These are phyloP conservation scores for Drosophila neoperkinsi DNA, from an alignment of 2,888 invertebrate species.

Conservation along the genomic window DNA sequence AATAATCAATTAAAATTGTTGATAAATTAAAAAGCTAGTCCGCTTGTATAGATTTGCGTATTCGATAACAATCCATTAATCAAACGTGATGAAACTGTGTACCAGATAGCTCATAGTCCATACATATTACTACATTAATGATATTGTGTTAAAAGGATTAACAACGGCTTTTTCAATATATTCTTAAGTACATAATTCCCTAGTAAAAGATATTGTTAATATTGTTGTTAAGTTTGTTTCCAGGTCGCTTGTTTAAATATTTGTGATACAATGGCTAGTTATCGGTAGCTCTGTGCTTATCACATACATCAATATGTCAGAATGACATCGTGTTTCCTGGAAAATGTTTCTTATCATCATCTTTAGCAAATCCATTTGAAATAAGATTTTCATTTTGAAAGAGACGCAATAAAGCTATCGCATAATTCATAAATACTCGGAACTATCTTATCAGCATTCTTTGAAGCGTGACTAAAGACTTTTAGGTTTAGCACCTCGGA, in stretches of 20 bases:
- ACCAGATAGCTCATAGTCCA: not conserved
- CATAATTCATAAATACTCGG: not conserved
- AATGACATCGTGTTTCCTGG: conserved; percentile 5
- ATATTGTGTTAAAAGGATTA: not conserved
- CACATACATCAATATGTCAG: not conserved
- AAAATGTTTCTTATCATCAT: conserved; percentile 19
- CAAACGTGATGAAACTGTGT: not conserved
- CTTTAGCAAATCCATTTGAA: not conserved
- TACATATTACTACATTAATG: not conserved
- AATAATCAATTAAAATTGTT: not conserved
- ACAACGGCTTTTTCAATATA: no score
- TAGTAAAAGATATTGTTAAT: not conserved
- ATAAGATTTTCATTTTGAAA: conserved; percentile 26
- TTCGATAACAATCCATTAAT: not conserved
- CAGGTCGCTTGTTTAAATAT: not conserved
- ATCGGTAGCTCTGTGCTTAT: conserved; percentile 16
- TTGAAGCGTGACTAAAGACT: conserved; percentile 22
- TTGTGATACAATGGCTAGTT: no score
- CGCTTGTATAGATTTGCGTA: not conserved
- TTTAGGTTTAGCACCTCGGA: conserved; percentile 7
- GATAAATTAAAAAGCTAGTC: not conserved
- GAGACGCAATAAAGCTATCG: not conserved
- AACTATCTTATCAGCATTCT: conserved; percentile 43
- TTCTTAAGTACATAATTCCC: not conserved
- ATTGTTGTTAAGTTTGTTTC: not conserved